These are phyloP conservation scores for Wiebesia pumilae DNA, from an alignment of 1,140 invertebrate genomes.

Conservation along the genomic window DNA sequence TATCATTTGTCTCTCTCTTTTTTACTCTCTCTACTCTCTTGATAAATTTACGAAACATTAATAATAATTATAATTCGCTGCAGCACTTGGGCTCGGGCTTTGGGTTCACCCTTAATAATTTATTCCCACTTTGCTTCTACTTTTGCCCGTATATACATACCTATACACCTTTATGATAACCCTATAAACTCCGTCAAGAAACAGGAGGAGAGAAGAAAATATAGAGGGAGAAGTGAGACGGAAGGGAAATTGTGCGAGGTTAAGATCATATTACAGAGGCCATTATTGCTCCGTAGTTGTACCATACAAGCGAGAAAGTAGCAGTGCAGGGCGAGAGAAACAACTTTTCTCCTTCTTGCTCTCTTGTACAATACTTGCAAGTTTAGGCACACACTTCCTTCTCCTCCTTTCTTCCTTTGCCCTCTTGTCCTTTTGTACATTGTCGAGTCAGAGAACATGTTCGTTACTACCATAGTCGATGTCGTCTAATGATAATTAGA, in stretches of 20 bases:
- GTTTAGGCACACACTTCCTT: neutral
- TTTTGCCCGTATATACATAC: neutral
- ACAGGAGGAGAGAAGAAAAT: neutral
- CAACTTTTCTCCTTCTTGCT: conserved; percentile 23
- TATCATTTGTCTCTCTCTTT: neutral
- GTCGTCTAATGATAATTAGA: conserved; percentile 43
- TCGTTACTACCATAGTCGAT: neutral
- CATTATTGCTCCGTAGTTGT: conserved; percentile 45
- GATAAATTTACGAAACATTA: conserved; percentile 51
- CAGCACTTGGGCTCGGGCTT: neutral
- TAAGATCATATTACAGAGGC: conserved; percentile 49
- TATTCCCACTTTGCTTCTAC: conserved; percentile 39
- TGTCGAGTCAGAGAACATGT: neutral
- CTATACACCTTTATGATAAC: conserved; percentile 39
- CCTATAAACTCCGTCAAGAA: conserved; percentile 35
- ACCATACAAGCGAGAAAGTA: neutral
- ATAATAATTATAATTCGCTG: conserved; percentile 51
- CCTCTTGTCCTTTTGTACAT: neutral
- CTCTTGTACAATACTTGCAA: conserved; percentile 28
- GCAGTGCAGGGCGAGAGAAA: conserved; percentile 4
- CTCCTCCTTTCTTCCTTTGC: neutral
- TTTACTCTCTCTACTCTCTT: neutral
- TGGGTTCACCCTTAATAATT: conserved; percentile 33
- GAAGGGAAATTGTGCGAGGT: conserved; percentile 39
- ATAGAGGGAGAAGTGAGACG: neutral